A percentile compares a stretch with the other conserved stretches of the same genome.
Conservation (phyloP, 2,797 vertebrate genomes). For the Phalanger gymnotis region DNA sequence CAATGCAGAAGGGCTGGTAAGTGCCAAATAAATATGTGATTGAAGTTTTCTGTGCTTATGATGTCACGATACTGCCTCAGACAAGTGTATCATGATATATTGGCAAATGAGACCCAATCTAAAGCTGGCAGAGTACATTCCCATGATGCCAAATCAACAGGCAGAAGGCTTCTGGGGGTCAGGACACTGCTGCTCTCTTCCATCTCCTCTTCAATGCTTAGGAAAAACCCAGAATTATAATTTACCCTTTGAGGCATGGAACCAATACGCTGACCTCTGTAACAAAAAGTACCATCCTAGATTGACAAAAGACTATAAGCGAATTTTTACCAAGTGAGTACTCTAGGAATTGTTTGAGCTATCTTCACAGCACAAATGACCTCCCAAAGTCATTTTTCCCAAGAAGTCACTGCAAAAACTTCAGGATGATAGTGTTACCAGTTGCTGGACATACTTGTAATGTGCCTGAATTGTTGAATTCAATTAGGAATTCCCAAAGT, state of each 20-base stretch:
- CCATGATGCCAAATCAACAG: neutral
- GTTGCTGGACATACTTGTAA: neutral
- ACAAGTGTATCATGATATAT: neutral
- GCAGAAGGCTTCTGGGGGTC: neutral
- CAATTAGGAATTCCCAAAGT: neutral
- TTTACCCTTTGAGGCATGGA: neutral
- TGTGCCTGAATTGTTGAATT: neutral
- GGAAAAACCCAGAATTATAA: neutral
- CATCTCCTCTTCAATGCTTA: neutral
- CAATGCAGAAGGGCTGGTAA: neutral
- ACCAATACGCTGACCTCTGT: neutral
- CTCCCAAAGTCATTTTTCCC: neutral
- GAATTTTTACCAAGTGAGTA: neutral
- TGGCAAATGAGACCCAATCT: neutral
- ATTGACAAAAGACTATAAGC: neutral
- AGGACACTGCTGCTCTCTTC: neutral
- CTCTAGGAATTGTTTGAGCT: neutral
- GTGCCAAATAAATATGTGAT: neutral
- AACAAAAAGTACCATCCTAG: neutral
- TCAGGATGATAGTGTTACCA: neutral
- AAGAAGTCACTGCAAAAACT: neutral
- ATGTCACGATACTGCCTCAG: neutral
- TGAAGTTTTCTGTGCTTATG: neutral
- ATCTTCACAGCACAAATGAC: too few species aligned
- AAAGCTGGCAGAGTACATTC: neutral